phyloP scores from a whole-genome alignment of 2,888 invertebrate genomes.

The Cylindroiulus punctatus region DNA sequence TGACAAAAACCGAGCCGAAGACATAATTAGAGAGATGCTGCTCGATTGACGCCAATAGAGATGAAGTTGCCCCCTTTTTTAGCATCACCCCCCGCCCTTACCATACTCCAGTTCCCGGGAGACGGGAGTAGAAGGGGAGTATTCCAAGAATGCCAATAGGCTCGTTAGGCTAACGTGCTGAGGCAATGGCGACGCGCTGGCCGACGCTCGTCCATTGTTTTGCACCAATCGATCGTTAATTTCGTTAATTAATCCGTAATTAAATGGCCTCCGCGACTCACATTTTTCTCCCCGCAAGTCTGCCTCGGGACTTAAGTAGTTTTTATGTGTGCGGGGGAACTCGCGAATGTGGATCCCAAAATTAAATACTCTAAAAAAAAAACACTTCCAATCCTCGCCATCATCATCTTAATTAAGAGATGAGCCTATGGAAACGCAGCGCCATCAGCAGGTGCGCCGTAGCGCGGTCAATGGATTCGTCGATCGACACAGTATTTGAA shows the following conservation, averaged over 20 bases:
- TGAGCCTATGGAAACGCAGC: neutral
- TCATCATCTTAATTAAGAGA: neutral
- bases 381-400: neutral
- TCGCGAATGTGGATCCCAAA: slow-evolving; percentile 1
- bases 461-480: too few relatives aligned
- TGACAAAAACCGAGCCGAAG: slow-evolving; percentile 7
- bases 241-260: slow-evolving; percentile 36
- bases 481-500: too few relatives aligned
- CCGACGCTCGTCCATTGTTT: neutral
- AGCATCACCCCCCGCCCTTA: neutral
- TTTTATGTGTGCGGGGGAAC: neutral
- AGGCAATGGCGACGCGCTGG: neutral
- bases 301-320: neutral
- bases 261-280: neutral
- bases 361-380: neutral
- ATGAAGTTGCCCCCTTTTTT: neutral
- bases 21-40: slow-evolving; percentile 29
- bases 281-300: neutral
- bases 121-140: neutral
- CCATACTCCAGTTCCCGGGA: neutral
- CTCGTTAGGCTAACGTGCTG: neutral
- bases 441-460: too few relatives aligned
- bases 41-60: slow-evolving; percentile 21
- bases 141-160: slow-evolving; percentile 19
- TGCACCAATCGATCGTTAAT: slow-evolving; percentile 22